These are phyloP conservation scores for Thumatha senex DNA, from an alignment of 2,888 invertebrate species.

Conservation along the genomic window DNA sequence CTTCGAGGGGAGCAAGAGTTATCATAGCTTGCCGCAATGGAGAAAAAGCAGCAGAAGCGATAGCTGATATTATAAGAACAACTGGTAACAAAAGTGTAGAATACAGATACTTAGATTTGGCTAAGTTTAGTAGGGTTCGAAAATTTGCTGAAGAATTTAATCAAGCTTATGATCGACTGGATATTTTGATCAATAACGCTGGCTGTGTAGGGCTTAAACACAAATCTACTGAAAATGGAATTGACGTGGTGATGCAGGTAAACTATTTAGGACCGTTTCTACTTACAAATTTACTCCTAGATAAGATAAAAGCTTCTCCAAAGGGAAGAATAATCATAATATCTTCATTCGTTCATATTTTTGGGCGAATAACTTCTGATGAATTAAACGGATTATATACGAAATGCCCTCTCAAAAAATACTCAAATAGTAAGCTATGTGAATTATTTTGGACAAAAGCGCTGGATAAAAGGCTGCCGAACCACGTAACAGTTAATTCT, in stretches of 20 bases:
- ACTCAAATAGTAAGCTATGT: constrained; percentile 68
- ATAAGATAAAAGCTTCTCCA: constrained; percentile 63
- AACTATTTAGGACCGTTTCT: constrained; percentile 89
- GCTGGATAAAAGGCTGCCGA: constrained; percentile 59
- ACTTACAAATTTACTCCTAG: constrained; percentile 85
- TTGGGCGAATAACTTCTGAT: constrained; percentile 68
- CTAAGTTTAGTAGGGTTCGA: constrained; percentile 76
- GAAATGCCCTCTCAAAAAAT: constrained; percentile 65
- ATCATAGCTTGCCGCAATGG: constrained; percentile 91
- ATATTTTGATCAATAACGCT: constrained; percentile 86
- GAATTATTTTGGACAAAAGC: constrained; percentile 69
- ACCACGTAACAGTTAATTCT: constrained; percentile 89
- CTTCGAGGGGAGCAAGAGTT: constrained; percentile 86
- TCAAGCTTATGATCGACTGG: constrained; percentile 72
- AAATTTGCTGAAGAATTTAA: constrained; percentile 85
- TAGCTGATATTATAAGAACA: constrained; percentile 86
- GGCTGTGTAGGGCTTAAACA: constrained; percentile 69
- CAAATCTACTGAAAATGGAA: constrained; percentile 81
- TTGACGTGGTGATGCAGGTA: constrained; percentile 85
- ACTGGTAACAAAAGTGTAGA: constrained; percentile 88
- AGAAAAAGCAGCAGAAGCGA: constrained; percentile 86
- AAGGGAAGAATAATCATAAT: constrained; percentile 74
- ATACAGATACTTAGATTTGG: constrained; percentile 78
- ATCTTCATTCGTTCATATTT: constrained; percentile 59
- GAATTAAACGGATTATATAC: constrained; percentile 38